Evolutionary conservation across 2,797 vertebrate species (phyloP), one percentile per base, ranked within the genome.

Genomic region (Macropodus opercularis): DNA sequence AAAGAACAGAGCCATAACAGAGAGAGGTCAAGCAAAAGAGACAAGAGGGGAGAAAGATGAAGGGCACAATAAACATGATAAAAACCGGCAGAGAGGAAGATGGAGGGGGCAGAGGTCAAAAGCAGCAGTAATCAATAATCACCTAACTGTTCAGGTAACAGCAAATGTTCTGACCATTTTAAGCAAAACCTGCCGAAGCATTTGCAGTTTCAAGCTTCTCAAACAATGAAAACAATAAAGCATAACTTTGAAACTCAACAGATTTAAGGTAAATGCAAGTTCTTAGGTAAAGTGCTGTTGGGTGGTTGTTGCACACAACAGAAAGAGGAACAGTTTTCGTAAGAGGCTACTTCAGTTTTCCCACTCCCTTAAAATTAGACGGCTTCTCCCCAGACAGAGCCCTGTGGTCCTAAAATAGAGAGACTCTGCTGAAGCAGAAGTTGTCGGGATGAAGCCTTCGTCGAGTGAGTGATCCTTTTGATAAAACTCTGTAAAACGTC

Each of bases 401-500:
- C 57, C 61, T 54, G 76, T 66, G 0, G 34, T 70, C 85, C 80
- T 77, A 85, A 89, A 91, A 91, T 87, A 86, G 84, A 86, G 84
- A 64, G 77, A 39, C 84, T 84, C 79, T 85, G 86, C 76, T 86
- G 86, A 89, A 87, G 89, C 90, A 87, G 93, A 93, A 92, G 90
- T 94, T 93, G 94, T 94, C 92, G 91, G 86, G 84, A 90, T 86
- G 90, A 91, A 91, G 88, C 90, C 93, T 92, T 92, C 91, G 78
- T 85, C 75, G 77, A 90, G 90, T 90, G 92, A 92, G 89, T 94
- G 94, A 96, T 95, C 93, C 94, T 93, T 96, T 94, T 94, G 95
- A 96, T 94, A 94, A 93, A 92, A 90, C 91, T 85, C 89, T 85
- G 87, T 89, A 92, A 88, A 95, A 93, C 82, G 93, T 94, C 94